Percentiles rank a stretch among this genome's conserved stretches.
phyloP scores from a whole-genome alignment of 2,113 vertebrate genomes.

The Tupaia chinensis region DNA sequence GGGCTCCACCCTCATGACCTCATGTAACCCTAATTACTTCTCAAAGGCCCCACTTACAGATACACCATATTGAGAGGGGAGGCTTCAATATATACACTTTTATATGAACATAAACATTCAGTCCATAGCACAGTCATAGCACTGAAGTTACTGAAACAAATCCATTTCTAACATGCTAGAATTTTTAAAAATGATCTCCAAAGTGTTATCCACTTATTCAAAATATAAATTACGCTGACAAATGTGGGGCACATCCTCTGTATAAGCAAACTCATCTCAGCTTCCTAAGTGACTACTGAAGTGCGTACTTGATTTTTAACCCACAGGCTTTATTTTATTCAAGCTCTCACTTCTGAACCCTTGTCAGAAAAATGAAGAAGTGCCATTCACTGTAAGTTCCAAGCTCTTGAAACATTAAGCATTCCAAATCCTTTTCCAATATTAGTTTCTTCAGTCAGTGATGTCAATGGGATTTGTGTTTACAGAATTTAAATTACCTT shows the following conservation, averaged over 20 bases:
- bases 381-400: constrained; percentile 44
- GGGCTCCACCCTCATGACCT: background rate
- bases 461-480: constrained; percentile 29
- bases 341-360: constrained; percentile 37
- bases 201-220: constrained; percentile 50
- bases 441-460: constrained; percentile 57
- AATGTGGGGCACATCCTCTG: background rate
- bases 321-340: constrained; percentile 47
- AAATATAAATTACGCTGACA: constrained; percentile 43
- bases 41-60: background rate
- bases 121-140: background rate
- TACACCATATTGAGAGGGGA: background rate
- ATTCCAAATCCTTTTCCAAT: constrained; percentile 45
- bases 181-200: constrained; percentile 35
- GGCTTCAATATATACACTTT: background rate
- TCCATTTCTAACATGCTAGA: constrained; percentile 39
- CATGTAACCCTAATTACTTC: background rate
- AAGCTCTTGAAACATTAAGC: constrained; percentile 63
- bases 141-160: constrained; percentile 55
- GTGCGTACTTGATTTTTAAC: constrained; percentile 64
- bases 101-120: background rate
- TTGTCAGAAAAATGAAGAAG: constrained; percentile 53
- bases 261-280: constrained; percentile 27
- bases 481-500: constrained; percentile 36
- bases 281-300: constrained; percentile 70